phyloP scores from a whole-genome alignment of 2,888 invertebrate genomes.

The Tholera decimalis region DNA sequence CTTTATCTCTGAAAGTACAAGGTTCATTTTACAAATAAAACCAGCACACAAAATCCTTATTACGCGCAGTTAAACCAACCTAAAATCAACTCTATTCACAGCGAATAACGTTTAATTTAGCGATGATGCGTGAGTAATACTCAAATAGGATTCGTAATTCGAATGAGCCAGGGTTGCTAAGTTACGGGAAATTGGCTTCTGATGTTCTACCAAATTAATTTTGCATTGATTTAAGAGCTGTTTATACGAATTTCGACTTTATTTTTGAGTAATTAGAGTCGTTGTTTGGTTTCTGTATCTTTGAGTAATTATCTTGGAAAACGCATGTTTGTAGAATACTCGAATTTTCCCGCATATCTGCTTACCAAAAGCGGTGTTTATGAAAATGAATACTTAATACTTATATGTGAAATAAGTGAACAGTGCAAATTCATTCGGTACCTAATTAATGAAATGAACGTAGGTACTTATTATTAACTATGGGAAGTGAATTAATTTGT shows the following conservation, averaged over 20 bases:
- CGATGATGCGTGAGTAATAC: conserved; percentile 41
- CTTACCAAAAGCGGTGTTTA: conserved; percentile 31
- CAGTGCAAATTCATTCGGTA: not conserved
- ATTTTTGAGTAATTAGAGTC: not conserved
- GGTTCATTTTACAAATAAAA: conserved; percentile 17
- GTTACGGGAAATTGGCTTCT: conserved; percentile 73
- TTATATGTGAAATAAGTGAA: conserved; percentile 10
- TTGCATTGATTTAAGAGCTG: conserved; percentile 22
- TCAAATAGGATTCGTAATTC: conserved; percentile 55
- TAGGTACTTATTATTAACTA: conserved; percentile 1
- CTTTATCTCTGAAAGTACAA: not conserved
- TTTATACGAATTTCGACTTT: conserved; percentile 25
- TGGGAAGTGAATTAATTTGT: not conserved
- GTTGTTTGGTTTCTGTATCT: conserved; percentile 17
- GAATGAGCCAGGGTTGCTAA: conserved; percentile 75
- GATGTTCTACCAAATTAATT: conserved; percentile 48
- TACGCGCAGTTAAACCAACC: conserved; percentile 13
- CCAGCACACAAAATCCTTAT: conserved; percentile 8
- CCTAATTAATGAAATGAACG: not conserved
- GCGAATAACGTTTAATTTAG: conserved; percentile 50
- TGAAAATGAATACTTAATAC: conserved; percentile 28
- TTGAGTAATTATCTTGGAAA: conserved; percentile 38
- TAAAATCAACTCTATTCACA: conserved; percentile 51
- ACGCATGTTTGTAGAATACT: conserved; percentile 44
- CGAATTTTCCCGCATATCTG: conserved; percentile 47